Conservation (phyloP, 2,797 vertebrate genomes). For the Acomys russatus region DNA sequence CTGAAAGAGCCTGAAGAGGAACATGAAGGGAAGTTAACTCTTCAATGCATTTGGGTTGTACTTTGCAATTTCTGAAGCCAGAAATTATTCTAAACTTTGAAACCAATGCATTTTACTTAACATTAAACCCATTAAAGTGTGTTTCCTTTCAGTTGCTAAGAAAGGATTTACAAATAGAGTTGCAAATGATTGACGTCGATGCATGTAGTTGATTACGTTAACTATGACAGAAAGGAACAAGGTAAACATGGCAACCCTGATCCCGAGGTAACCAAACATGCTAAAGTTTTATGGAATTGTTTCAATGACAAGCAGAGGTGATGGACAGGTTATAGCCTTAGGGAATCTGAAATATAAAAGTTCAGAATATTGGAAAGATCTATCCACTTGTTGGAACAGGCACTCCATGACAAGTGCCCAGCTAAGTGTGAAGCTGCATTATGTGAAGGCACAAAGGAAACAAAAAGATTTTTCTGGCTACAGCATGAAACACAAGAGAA, state of each 20-base stretch:
- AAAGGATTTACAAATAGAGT: not conserved
- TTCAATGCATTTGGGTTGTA: not conserved
- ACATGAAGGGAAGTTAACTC: not conserved
- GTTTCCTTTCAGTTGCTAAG: not conserved
- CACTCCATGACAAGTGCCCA: not conserved
- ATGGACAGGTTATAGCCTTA: not conserved
- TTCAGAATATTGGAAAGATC: not conserved
- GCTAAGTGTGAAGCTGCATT: not conserved
- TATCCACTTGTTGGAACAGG: not conserved
- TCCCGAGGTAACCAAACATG: not conserved
- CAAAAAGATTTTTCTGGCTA: not conserved
- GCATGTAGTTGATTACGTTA: not conserved
- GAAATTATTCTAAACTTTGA: slow-evolving; percentile 1
- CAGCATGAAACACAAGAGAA: not conserved
- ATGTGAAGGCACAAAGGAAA: not conserved
- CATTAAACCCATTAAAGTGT: not conserved
- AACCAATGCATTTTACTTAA: not conserved
- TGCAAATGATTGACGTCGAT: not conserved
- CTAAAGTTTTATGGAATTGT: not conserved
- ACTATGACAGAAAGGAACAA: not conserved
- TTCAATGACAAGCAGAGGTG: not conserved
- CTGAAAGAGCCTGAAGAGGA: not conserved
- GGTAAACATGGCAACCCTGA: not conserved
- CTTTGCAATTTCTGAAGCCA: not conserved
- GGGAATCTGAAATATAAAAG: not conserved